A percentile compares a stretch with the other conserved stretches of the same genome.
Evolutionary conservation across 2,888 invertebrate genomes (phyloP).

Genomic region (Drosophila quasianomalipes): DNA sequence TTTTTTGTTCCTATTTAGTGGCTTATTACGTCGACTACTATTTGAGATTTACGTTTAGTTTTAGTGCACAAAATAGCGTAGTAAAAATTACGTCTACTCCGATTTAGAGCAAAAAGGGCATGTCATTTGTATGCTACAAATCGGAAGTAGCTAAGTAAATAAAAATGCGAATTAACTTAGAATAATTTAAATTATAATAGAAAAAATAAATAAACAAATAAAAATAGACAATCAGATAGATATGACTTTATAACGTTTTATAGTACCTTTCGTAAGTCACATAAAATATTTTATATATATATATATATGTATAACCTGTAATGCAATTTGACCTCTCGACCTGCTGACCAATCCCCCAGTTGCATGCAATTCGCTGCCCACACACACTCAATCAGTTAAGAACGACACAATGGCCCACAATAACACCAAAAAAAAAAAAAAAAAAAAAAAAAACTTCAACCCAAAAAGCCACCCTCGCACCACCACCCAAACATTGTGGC

Average conservation of each 20-base stretch:
- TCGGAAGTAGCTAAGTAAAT: background rate
- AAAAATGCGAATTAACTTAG: background rate
- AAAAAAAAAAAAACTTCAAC: background rate
- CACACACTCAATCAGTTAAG: slow-evolving; percentile 42
- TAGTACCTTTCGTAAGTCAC: background rate
- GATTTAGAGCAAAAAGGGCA: background rate
- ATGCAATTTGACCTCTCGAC: slow-evolving; percentile 26
- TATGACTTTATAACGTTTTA: background rate
- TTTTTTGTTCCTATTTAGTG: slow-evolving; percentile 25
- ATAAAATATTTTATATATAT: background rate
- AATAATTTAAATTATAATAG: background rate
- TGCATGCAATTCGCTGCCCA: slow-evolving; percentile 12
- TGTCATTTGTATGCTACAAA: background rate
- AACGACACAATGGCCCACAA: slow-evolving; percentile 35
- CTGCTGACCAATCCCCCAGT: slow-evolving; percentile 31
- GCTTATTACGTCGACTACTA: slow-evolving; percentile 33
- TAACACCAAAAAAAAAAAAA: slow-evolving; percentile 7
- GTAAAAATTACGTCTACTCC: slow-evolving; percentile 3
- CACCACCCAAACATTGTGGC: slow-evolving; percentile 2
- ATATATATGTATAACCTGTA: background rate
- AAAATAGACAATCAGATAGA: background rate
- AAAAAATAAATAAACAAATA: background rate
- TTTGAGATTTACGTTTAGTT: slow-evolving; percentile 34
- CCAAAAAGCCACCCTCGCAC: background rate
- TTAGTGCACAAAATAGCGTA: slow-evolving; percentile 17